Evolutionary conservation across 2,797 vertebrate species (phyloP), one percentile per base, ranked within the genome.

Genomic region (Chiloscyllium punctatum): DNA sequence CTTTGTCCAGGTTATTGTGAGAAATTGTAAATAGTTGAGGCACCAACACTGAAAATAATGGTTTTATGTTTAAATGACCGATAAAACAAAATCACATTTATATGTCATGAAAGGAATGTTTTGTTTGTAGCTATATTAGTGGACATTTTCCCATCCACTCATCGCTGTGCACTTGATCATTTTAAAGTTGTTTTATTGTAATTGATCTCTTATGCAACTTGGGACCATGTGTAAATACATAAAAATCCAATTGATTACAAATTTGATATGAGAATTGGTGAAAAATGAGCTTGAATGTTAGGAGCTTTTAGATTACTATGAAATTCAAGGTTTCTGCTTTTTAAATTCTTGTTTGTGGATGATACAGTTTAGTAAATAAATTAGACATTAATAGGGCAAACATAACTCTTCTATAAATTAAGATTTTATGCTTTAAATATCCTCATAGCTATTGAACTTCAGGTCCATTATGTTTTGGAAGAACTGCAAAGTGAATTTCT

Each of bases 371-470:
- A 51, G 51, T 77, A 72, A 72, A 33, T 77, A 91, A 57, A 72
- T 94, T 7, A 95, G 30, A 48, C 42, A 48, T 48, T 77, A 57
- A n/a, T 74, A 30, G 30, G 71, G 72, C 57, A 27, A 95, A 57
- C 90, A 69, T 57, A 74, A 7, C 27, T n/a, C n/a, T 95, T 37
- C 71, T 53, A 53, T 68, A 33, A 94, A 74, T 53, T 74, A 77
- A 33, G 72, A 18, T 74, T 95, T 95, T 95, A 27, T 51, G 51
- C 30, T 51, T 77, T 95, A 95, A 95, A 74, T 95, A 30, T 33
- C 48, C 77, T 95, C n/a, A 16, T 48, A 18, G 27, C 71, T 95
- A 2, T 77, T 74, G 42, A 94, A 94, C 68, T 53, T 72, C 42
- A 27, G 68, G 94, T 95, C 71, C 25, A 18, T 53, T 51, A 51